A percentile compares a stretch with the other conserved stretches of the same genome.
Evolutionary conservation across 2,113 vertebrate genomes (phyloP).

Genomic region (Cyanoderma ruficeps): DNA sequence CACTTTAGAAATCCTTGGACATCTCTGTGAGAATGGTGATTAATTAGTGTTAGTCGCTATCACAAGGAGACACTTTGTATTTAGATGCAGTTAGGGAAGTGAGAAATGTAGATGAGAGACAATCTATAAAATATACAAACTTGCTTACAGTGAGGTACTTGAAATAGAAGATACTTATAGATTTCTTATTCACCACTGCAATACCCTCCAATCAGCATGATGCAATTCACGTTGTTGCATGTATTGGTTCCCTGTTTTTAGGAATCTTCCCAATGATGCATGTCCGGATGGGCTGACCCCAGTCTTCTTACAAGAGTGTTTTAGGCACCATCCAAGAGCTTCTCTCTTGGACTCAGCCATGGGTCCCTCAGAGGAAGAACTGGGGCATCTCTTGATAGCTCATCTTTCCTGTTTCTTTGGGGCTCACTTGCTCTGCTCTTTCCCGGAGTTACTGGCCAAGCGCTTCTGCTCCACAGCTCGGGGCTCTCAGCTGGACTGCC

Average conservation of each 20-base stretch:
- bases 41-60: background rate
- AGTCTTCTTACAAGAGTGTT: background rate
- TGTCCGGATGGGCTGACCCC: background rate
- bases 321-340: background rate
- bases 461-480: background rate
- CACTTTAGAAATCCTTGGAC: background rate
- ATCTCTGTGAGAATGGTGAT: background rate
- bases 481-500: background rate
- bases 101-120: background rate
- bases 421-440: background rate
- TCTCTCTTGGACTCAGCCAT: background rate
- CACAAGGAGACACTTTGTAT: background rate
- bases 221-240: accelerated
- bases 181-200: background rate
- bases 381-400: background rate
- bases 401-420: background rate
- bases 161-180: background rate
- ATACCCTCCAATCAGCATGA: accelerated
- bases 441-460: background rate
- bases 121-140: accelerated
- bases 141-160: background rate
- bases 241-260: background rate
- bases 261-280: background rate
- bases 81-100: background rate
- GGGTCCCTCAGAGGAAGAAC: background rate